Evolutionary conservation across 2,113 vertebrate genomes (phyloP).

Genomic region (Oceanites oceanicus): DNA sequence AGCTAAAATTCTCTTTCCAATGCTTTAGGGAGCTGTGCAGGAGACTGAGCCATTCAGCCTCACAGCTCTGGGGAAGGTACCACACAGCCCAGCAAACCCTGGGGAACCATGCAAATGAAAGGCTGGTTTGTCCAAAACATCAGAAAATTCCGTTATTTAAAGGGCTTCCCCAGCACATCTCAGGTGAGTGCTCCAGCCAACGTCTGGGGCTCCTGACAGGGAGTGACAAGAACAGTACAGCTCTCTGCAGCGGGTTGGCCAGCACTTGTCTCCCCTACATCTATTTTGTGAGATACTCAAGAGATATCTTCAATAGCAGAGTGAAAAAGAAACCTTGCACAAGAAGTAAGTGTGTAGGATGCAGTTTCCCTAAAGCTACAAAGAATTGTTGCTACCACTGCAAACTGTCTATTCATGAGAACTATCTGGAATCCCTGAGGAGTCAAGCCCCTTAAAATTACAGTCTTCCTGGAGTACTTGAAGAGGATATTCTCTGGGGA

Average conservation of each 20-base stretch:
- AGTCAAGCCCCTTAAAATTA: neutral
- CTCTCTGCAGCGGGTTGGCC: neutral
- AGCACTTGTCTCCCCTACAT: neutral
- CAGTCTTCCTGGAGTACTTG: neutral
- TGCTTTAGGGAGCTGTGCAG: neutral
- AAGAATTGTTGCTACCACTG: neutral
- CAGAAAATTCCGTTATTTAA: neutral
- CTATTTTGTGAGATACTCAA: neutral
- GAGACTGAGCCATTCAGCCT: neutral
- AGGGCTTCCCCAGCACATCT: neutral
- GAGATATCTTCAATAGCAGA: neutral
- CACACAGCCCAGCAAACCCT: neutral
- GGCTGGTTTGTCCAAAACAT: neutral
- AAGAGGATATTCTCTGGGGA: neutral
- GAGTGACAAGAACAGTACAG: neutral
- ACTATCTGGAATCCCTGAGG: neutral
- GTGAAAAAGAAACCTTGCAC: neutral
- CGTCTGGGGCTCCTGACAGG: neutral
- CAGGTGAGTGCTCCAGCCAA: neutral
- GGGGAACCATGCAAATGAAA: neutral
- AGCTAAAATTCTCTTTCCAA: neutral
- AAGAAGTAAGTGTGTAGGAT: neutral
- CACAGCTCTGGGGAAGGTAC: neutral
- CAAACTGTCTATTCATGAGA: neutral
- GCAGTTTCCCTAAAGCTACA: neutral